Conservation (phyloP, 2,113 vertebrate genomes). For the Chiloscyllium plagiosum region DNA sequence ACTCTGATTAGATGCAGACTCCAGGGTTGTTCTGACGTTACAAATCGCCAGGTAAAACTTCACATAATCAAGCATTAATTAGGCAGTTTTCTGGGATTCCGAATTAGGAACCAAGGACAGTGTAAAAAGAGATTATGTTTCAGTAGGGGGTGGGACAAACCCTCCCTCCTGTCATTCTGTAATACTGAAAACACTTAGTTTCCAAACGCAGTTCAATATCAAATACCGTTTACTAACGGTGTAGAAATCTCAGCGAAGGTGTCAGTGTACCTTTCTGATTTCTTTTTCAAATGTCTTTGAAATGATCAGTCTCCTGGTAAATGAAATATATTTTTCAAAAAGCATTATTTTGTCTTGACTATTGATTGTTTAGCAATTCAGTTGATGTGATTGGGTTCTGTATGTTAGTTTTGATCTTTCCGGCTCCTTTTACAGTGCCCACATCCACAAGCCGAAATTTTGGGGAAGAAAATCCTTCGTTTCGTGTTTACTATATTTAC, state of each 20-base stretch:
- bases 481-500: background rate
- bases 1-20: background rate
- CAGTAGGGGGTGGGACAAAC: background rate
- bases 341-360: background rate
- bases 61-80: background rate
- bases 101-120: background rate
- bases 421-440: background rate
- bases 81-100: background rate
- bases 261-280: background rate
- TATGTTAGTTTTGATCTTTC: background rate
- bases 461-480: background rate
- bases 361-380: background rate
- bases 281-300: background rate
- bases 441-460: background rate
- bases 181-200: background rate
- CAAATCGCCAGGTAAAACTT: background rate
- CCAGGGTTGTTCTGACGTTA: background rate
- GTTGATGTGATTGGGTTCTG: background rate
- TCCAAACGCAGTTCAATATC: background rate
- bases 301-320: background rate
- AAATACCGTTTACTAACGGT: background rate
- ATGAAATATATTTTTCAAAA: background rate
- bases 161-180: background rate
- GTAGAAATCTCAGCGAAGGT: background rate
- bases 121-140: background rate